Percentiles rank a stretch among this genome's conserved stretches.
Evolutionary conservation across 2,888 invertebrate genomes (phyloP).

Genomic region (Neocrepidodera transversa): DNA sequence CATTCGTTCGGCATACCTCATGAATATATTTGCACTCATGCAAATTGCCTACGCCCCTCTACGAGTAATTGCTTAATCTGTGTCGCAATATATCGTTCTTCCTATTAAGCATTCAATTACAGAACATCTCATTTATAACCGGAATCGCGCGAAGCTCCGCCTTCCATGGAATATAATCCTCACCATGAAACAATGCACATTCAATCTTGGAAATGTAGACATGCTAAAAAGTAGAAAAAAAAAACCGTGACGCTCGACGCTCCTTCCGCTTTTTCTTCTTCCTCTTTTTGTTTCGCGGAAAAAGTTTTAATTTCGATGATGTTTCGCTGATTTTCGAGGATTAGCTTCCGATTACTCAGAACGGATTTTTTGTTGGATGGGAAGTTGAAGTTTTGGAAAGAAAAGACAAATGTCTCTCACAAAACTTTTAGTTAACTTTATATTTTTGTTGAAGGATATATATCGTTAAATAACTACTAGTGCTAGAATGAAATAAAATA

Average conservation of each 20-base stretch:
- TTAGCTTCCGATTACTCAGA: slow-evolving; percentile 23
- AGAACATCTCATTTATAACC: slow-evolving; percentile 36
- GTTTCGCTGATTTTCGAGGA: slow-evolving; percentile 25
- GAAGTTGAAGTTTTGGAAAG: too few relatives aligned
- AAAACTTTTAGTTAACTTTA: too few relatives aligned
- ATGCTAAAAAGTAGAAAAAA: slow-evolving; percentile 49
- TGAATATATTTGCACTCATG: slow-evolving; percentile 27
- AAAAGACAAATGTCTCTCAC: too few relatives aligned
- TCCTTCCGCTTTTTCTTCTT: slow-evolving; percentile 32
- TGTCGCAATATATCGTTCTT: slow-evolving; percentile 30
- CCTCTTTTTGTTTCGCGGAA: slow-evolving; percentile 19
- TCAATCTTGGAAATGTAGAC: slow-evolving; percentile 44
- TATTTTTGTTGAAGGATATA: too few relatives aligned
- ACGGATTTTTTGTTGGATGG: neutral
- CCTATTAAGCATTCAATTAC: slow-evolving; percentile 36
- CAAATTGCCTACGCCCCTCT: slow-evolving; percentile 16
- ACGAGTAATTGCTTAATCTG: slow-evolving; percentile 35
- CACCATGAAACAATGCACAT: slow-evolving; percentile 37
- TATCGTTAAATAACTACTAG: too few relatives aligned
- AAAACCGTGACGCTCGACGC: slow-evolving; percentile 43
- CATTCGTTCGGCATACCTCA: slow-evolving; percentile 5
- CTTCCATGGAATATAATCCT: slow-evolving; percentile 25
- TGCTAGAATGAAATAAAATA: too few relatives aligned
- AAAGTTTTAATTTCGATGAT: slow-evolving; percentile 26
- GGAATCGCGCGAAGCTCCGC: slow-evolving; percentile 29